Conservation (phyloP, 2,888 invertebrate species). For the Acleris cristana region DNA sequence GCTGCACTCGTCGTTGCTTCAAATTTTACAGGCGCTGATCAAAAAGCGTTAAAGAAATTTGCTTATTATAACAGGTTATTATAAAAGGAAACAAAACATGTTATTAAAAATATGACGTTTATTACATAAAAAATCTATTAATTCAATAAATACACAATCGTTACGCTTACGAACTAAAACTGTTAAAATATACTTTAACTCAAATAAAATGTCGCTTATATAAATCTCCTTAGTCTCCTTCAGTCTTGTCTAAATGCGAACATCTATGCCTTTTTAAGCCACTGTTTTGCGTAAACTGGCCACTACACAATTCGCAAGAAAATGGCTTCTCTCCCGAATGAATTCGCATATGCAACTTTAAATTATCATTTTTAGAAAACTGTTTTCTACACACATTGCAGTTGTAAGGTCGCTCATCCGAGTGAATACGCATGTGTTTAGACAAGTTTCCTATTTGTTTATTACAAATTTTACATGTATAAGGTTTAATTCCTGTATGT, state of each 20-base stretch:
- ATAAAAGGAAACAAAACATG: no score
- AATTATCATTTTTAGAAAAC: constrained; percentile 60
- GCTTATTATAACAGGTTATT: no score
- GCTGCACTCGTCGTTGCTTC: no score
- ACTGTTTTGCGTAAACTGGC: constrained; percentile 60
- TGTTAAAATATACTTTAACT: neutral
- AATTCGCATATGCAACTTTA: constrained; percentile 62
- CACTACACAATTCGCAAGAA: constrained; percentile 55
- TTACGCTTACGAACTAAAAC: no score
- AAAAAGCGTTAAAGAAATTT: no score
- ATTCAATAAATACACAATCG: no score
- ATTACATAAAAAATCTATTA: no score
- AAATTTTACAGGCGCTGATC: no score
- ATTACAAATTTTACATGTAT: constrained; percentile 73
- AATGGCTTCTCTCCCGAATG: constrained; percentile 59
- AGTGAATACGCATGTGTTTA: constrained; percentile 71
- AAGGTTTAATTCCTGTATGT: constrained; percentile 70
- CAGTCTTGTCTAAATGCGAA: constrained; percentile 43
- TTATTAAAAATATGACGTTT: no score
- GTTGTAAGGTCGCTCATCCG: constrained; percentile 58
- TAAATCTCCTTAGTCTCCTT: neutral
- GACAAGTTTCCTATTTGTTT: constrained; percentile 74
- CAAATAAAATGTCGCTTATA: no score
- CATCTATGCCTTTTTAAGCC: constrained; percentile 61
- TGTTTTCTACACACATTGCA: constrained; percentile 64